Percentiles rank a stretch among this genome's conserved stretches.
Conservation (phyloP, 2,797 vertebrate genomes). For the Enteromius unitaeniatus region DNA sequence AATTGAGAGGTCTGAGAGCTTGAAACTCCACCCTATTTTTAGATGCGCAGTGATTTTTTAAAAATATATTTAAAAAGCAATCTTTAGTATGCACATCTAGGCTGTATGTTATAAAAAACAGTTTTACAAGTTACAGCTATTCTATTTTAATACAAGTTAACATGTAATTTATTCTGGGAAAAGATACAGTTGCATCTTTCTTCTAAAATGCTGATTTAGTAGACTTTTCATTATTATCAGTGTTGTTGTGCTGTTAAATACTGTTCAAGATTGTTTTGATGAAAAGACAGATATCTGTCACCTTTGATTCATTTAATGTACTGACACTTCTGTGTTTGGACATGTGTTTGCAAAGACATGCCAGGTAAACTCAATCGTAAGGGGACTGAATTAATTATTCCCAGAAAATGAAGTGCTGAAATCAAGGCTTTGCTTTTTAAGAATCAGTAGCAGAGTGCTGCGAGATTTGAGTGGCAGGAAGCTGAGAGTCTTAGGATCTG, state of each 20-base stretch:
- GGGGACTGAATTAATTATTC: neutral
- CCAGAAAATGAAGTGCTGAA: neutral
- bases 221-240: neutral
- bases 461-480: conserved; percentile 23
- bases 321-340: neutral
- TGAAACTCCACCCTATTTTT: neutral
- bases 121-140: neutral
- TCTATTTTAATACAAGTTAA: neutral
- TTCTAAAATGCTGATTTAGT: neutral
- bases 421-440: neutral
- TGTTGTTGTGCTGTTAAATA: neutral
- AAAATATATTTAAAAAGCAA: neutral
- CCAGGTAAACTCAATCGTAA: neutral
- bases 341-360: conserved; percentile 6
- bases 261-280: neutral
- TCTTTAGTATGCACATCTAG: neutral
- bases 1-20: neutral
- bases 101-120: neutral
- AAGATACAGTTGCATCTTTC: neutral
- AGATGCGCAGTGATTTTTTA: neutral
- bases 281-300: neutral
- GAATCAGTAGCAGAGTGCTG: neutral
- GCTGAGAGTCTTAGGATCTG: conserved; percentile 21
- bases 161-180: neutral
- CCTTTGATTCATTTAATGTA: neutral